Percentiles rank a stretch among this genome's conserved stretches.
Evolutionary conservation across 2,888 invertebrate genomes (phyloP).

Genomic region (Phoronis australis): DNA sequence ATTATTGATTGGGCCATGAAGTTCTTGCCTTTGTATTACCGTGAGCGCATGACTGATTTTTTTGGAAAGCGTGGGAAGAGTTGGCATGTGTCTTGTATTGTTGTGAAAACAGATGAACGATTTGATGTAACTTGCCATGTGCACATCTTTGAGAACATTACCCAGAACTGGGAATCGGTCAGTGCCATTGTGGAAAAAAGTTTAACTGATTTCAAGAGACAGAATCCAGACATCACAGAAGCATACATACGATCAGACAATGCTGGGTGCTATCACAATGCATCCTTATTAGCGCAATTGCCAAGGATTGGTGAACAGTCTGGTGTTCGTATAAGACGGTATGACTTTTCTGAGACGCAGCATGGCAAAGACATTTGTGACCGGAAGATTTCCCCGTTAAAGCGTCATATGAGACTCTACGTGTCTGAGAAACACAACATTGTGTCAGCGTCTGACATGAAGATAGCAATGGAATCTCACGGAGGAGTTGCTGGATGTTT

Average conservation of each 20-base stretch:
- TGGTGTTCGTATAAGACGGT: neutral
- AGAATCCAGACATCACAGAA: neutral
- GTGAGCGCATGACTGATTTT: too few species aligned
- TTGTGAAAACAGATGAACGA: too few species aligned
- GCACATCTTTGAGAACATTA: neutral
- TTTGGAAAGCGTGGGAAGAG: too few species aligned
- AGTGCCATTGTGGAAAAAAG: neutral
- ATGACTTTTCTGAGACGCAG: neutral
- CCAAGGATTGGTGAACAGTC: neutral
- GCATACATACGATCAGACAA: neutral
- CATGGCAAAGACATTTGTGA: neutral
- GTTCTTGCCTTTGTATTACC: too few species aligned
- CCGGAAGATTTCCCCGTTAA: neutral
- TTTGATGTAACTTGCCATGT: neutral
- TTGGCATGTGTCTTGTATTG: too few species aligned
- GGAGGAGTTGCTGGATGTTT: neutral
- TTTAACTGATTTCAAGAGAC: neutral
- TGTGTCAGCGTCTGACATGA: neutral
- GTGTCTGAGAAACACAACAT: neutral
- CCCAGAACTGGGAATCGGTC: neutral
- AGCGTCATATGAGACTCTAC: neutral
- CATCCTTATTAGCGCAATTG: neutral
- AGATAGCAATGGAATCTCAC: neutral
- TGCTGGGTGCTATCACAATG: neutral
- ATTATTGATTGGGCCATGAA: too few species aligned